A percentile compares a stretch with the other conserved stretches of the same genome.
phyloP scores from a whole-genome alignment of 2,888 invertebrate genomes.

The Apotomis betuletana region DNA sequence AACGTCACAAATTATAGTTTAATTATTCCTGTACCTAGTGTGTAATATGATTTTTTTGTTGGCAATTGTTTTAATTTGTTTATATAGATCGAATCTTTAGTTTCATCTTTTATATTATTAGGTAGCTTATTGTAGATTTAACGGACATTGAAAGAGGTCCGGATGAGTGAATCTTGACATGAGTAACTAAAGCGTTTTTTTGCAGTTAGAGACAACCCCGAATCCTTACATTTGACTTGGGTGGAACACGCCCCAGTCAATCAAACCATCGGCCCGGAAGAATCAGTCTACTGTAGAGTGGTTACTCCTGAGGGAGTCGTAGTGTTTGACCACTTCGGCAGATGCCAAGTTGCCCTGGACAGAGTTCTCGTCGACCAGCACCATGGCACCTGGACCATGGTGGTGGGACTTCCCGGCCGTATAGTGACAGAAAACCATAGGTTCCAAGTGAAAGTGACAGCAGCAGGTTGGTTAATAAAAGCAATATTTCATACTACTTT shows the following conservation, averaged over 20 bases:
- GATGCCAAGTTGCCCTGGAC: slow-evolving; percentile 38
- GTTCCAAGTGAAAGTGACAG: slow-evolving; percentile 28
- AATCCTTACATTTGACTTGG: slow-evolving; percentile 10
- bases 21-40: no score
- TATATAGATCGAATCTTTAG: no score
- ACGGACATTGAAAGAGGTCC: no score
- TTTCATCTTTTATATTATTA: no score
- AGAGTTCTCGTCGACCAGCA: slow-evolving; percentile 23
- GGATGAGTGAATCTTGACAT: neutral
- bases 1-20: no score
- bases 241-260: slow-evolving; percentile 31
- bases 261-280: slow-evolving; percentile 34
- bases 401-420: slow-evolving; percentile 40
- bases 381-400: slow-evolving; percentile 39
- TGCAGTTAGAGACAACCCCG: slow-evolving; percentile 15
- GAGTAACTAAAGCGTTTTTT: neutral
- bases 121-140: neutral
- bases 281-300: slow-evolving; percentile 43
- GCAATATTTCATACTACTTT: neutral
- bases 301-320: slow-evolving; percentile 21
- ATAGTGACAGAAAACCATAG: slow-evolving; percentile 32
- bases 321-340: slow-evolving; percentile 42
- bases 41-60: no score
- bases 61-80: no score
- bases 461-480: slow-evolving; percentile 31